Conservation (phyloP, 2,888 invertebrate genomes). For the Arge pagana region DNA sequence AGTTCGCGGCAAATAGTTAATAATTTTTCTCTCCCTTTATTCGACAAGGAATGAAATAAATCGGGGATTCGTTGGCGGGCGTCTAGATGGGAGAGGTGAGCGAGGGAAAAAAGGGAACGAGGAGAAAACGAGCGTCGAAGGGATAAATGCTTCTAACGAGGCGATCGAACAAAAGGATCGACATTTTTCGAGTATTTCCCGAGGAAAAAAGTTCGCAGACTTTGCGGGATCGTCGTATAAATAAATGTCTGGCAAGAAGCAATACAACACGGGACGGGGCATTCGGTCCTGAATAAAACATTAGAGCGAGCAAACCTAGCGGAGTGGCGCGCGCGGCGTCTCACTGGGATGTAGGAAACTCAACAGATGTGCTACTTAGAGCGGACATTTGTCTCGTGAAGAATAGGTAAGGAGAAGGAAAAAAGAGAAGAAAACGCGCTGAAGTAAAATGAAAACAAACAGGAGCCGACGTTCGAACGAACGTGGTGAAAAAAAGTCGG, state of each 20-base stretch:
- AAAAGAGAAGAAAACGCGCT: constrained; percentile 8
- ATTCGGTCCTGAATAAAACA: constrained; percentile 13
- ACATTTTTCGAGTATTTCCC: no score
- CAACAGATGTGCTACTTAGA: constrained; percentile 21
- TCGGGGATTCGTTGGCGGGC: no score
- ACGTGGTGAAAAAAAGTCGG: background rate
- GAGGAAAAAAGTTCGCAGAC: no score
- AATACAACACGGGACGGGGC: constrained; percentile 12
- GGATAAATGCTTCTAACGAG: no score
- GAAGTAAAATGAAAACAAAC: background rate
- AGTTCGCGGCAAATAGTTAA: no score
- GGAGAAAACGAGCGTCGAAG: no score
- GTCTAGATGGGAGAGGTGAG: no score
- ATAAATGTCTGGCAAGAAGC: constrained; percentile 20
- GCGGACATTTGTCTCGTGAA: constrained; percentile 13
- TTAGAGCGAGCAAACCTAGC: background rate
- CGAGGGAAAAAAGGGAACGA: no score
- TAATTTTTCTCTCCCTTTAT: no score
- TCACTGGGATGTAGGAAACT: constrained; percentile 15
- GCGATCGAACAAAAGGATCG: no score
- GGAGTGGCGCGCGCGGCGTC: constrained; percentile 2
- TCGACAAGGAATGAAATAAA: no score
- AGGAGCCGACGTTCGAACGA: no score
- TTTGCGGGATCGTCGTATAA: constrained; percentile 11
- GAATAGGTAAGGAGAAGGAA: background rate